These are phyloP conservation scores for Armadillidium nasatum DNA, from an alignment of 1,140 invertebrate species.

Conservation along the genomic window DNA sequence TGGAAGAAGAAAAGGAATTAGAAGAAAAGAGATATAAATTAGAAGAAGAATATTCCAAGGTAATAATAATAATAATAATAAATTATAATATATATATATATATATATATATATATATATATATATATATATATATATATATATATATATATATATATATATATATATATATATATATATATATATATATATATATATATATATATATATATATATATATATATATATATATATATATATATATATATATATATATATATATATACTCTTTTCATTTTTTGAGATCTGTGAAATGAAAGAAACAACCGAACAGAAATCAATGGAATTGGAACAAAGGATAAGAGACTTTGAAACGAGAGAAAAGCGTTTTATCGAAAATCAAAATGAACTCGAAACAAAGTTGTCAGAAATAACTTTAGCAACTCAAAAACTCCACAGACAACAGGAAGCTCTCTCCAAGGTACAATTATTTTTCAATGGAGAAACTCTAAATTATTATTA, in stretches of 20 bases:
- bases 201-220: too few species aligned
- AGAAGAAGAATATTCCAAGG: background rate
- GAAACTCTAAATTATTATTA: too few species aligned
- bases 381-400: background rate
- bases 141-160: too few species aligned
- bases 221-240: background rate
- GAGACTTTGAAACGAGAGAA: background rate
- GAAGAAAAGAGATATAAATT: background rate
- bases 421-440: background rate
- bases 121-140: too few species aligned
- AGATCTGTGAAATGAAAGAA: background rate
- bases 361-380: background rate
- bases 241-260: constrained; percentile 13
- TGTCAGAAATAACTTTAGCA: background rate
- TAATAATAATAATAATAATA: too few species aligned
- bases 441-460: background rate
- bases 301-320: background rate
- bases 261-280: background rate
- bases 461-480: background rate
- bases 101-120: too few species aligned
- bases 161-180: too few species aligned
- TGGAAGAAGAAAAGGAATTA: background rate
- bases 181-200: too few species aligned
- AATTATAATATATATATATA: too few species aligned
- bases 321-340: background rate